Evolutionary conservation across 2,113 vertebrate genomes (phyloP).

Genomic region (Lipotes vexillifer): DNA sequence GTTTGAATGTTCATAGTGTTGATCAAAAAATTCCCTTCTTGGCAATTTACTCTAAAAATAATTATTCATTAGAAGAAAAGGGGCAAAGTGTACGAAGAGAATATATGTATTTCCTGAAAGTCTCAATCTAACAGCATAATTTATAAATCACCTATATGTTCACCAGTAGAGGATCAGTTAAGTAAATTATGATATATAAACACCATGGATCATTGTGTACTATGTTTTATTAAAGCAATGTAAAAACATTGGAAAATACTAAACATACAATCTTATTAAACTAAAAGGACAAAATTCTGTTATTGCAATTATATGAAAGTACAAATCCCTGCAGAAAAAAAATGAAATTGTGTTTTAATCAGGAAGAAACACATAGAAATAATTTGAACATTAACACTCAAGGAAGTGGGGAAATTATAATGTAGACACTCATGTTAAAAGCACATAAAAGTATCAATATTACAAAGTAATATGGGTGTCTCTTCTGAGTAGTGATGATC

Average conservation of each 20-base stretch:
- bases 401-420: not conserved
- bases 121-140: not conserved
- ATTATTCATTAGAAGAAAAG: not conserved
- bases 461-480: not conserved
- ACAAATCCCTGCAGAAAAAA: not conserved
- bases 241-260: not conserved
- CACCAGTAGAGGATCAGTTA: not conserved
- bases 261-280: not conserved
- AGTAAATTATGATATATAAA: not conserved
- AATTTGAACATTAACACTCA: not conserved
- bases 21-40: not conserved
- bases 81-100: not conserved
- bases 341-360: not conserved
- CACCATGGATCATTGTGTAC: not conserved
- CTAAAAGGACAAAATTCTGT: not conserved
- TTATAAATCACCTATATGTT: not conserved
- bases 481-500: not conserved
- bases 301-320: not conserved
- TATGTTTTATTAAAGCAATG: not conserved
- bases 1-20: not conserved
- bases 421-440: not conserved
- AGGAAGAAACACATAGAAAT: not conserved
- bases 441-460: not conserved
- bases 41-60: not conserved
- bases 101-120: not conserved